Percentiles rank a stretch among this genome's conserved stretches.
Conservation (phyloP, 2,888 invertebrate species). For the Sphaerophoria rueppellii region DNA sequence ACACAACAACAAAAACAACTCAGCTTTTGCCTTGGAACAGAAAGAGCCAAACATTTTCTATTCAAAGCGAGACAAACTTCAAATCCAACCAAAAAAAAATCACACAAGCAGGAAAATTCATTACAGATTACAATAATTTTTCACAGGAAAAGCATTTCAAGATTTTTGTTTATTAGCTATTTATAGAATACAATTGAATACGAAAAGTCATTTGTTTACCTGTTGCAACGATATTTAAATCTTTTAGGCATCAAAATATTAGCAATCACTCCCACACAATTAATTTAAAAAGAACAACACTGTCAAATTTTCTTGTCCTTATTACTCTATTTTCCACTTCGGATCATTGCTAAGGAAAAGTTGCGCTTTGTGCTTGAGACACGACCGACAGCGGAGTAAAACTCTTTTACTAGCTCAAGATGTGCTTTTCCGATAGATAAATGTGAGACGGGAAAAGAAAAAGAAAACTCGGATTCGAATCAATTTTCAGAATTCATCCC, state of each 20-base stretch:
- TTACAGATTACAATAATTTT: constrained; percentile 41
- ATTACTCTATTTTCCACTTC: background rate
- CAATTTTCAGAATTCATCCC: constrained; percentile 70
- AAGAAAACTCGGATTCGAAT: constrained; percentile 71
- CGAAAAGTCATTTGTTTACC: constrained; percentile 67
- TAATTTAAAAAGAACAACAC: background rate
- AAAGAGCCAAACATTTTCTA: constrained; percentile 42
- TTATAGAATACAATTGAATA: constrained; percentile 33
- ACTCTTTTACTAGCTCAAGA: constrained; percentile 70
- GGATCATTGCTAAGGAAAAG: constrained; percentile 33
- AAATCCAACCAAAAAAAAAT: constrained; percentile 22
- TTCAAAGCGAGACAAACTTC: constrained; percentile 48
- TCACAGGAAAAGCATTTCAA: constrained; percentile 19
- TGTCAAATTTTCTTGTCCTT: constrained; percentile 8
- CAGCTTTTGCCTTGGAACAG: constrained; percentile 38
- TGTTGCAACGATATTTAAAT: constrained; percentile 63
- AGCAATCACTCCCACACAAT: constrained; percentile 19
- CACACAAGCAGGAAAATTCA: constrained; percentile 60
- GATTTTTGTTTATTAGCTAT: constrained; percentile 42
- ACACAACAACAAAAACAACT: constrained; percentile 33
- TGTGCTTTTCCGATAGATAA: constrained; percentile 60
- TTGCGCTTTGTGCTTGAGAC: constrained; percentile 61
- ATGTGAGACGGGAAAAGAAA: constrained; percentile 38
- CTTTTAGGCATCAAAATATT: constrained; percentile 38
- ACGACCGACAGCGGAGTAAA: constrained; percentile 48